A percentile compares a stretch with the other conserved stretches of the same genome.
Evolutionary conservation across 2,888 invertebrate genomes (phyloP).

Genomic region (Lasioglossum calceatum): DNA sequence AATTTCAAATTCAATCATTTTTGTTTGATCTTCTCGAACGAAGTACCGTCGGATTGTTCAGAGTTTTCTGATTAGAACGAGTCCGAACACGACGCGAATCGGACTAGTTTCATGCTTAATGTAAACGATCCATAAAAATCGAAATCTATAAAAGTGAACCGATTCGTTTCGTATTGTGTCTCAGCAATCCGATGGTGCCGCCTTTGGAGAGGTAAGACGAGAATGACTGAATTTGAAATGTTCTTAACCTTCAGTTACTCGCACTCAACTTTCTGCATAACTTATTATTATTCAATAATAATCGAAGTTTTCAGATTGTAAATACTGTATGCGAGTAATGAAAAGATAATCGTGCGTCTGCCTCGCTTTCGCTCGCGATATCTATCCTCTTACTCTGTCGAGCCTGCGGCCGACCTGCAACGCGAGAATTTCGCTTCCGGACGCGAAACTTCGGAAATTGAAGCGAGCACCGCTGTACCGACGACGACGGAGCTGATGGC

Average conservation of each 20-base stretch:
- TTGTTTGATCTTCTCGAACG: background rate
- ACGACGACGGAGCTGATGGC: constrained; percentile 22
- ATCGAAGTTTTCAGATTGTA: too few relatives aligned
- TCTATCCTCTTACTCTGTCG: background rate
- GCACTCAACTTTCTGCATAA: too few relatives aligned
- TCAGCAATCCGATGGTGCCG: background rate
- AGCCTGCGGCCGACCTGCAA: background rate
- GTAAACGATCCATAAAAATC: background rate
- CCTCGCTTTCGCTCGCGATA: background rate
- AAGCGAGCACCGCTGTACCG: background rate
- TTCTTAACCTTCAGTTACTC: background rate
- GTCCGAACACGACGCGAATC: background rate
- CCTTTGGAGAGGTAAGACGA: background rate
- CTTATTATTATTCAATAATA: too few relatives aligned
- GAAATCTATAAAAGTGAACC: background rate
- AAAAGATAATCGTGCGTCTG: background rate
- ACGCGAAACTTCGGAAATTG: background rate
- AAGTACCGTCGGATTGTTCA: background rate
- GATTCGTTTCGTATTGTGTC: background rate
- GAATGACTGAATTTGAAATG: background rate
- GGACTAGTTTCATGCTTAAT: background rate
- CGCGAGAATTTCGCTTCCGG: background rate
- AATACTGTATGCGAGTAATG: too few relatives aligned
- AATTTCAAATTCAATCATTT: background rate
- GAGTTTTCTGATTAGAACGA: background rate